Conservation (phyloP, 1,140 invertebrate genomes). For the Diorhabda sublineata region DNA sequence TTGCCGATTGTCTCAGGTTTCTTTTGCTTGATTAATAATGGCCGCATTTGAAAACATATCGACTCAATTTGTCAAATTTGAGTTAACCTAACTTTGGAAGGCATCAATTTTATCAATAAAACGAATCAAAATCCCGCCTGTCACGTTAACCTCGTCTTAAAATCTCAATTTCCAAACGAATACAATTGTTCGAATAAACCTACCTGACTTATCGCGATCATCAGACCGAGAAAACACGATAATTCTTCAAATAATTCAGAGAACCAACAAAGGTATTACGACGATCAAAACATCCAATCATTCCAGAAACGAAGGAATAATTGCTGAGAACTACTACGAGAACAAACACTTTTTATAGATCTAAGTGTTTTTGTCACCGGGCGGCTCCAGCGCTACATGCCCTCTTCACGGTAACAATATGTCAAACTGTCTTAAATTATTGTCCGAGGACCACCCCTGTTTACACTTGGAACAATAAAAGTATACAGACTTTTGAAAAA, state of each 20-base stretch:
- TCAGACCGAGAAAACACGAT: background rate
- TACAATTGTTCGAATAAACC: background rate
- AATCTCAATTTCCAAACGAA: background rate
- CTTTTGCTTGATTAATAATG: no score
- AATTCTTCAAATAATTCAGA: background rate
- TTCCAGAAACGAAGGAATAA: constrained; percentile 2
- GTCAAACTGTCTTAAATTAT: background rate
- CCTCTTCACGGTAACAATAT: background rate
- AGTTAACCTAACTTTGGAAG: no score
- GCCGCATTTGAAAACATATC: no score
- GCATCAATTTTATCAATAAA: no score
- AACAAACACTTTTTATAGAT: constrained; percentile 1
- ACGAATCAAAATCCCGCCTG: no score
- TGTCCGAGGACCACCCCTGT: background rate
- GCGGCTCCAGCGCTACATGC: background rate
- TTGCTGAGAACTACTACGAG: background rate
- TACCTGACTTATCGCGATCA: background rate
- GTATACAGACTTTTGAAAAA: background rate
- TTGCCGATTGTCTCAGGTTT: no score
- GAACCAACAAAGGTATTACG: background rate
- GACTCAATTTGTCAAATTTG: no score
- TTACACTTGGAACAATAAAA: constrained; percentile 1
- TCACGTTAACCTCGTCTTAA: background rate
- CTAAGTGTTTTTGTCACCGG: background rate
- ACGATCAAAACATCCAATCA: background rate